Base-by-base conservation (phyloP, 2,113 vertebrate genomes). In the Sander lucioperca region DNA sequence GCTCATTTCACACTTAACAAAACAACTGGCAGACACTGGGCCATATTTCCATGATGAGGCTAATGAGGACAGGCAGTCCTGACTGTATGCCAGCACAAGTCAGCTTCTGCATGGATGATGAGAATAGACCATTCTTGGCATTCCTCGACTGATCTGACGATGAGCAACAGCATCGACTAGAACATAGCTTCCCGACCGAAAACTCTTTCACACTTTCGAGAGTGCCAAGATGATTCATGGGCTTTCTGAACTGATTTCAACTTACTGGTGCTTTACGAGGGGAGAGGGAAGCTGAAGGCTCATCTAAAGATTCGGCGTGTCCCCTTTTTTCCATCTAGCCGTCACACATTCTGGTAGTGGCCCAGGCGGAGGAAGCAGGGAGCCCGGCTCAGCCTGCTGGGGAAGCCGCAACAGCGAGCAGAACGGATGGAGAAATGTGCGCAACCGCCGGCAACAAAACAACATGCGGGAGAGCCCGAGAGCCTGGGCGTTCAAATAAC, bases 1-100 rank as follows among this genome's bases (percentile, higher is more conserved):
- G 77, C 72, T 87, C 74, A 81, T 94, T 92, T 94, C 75, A 90
- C 89, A 91, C 88, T 83, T 78, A 57, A 68, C 88, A 80, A 66
- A 77, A 79, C 88, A 85, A 91, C 84, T 83, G 69, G 87, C 85
- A 81, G 77, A 80, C 53, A 65, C 57, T 23, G 47, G n/a, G 65
- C 54, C 79, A 88, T 87, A 69, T 74, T 89, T 92, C 67, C 50
- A 74, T 59, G 83, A 85, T 82, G 89, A 83, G 71, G 73, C 58
- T 79, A 75, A 77, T 18, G 51, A 82, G 78, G 83, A 86, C 79
- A 80, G 80, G 79, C 80, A 76, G 84, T 82, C 77, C 83, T 74
- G 66, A 73, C 11, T 30, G 33, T 45, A 6, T 18, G 47, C 76
- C 74, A 83, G 23, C 67, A 85, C 50, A 64, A 77, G 67, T 61